Base-by-base conservation (phyloP, 2,888 invertebrate species). In the Temnothorax ravouxi region DNA sequence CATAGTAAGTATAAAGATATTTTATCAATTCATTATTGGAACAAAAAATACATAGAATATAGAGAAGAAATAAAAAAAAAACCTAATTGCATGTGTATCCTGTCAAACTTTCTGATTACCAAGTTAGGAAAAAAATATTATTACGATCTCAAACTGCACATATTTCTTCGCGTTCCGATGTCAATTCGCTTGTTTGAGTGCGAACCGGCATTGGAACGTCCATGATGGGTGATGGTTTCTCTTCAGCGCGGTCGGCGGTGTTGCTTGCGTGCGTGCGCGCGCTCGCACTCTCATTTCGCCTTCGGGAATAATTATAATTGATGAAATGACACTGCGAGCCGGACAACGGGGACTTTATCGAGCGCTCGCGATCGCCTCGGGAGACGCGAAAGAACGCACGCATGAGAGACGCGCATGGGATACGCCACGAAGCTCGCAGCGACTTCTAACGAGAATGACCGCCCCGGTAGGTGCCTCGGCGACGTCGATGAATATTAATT, bases 401-500 rank as follows among this genome's bases (percentile, higher is more conserved):
- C 34, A 54, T 54, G 44, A 62, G 52, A 67, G 61, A 47, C 74
- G 69, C 67, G 67, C 56, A 74, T 47, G 54, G 66, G 74, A 82
- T 47, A 74, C 44, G n/a, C n/a, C 56, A n/a, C 72, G 74, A 15
- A 21, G 62, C 75, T 64, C 25, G 50, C 38, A 81, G 82, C 81
- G 79, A 81, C 84, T 82, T 86, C 85, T 88, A 87, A 85, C 84
- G 86, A 88, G 86, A 84, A 67, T 71, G 79, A 88, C 79, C 88
- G 84, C 74, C 83, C 66, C 86, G 87, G 83, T 86, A 87, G 59
- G 87, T 90, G 61, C 29, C 52, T 88, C 77, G 79, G 38, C 82
- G 82, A 88, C 89, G 80, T 82, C 85, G 85, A 85, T 90, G 89
- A 90, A 89, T 90, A 91, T 91, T 91, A 90, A 91, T 91, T 90